These are phyloP conservation scores for Lithophane ornitopus DNA, from an alignment of 2,888 invertebrate genomes.

Conservation along the genomic window DNA sequence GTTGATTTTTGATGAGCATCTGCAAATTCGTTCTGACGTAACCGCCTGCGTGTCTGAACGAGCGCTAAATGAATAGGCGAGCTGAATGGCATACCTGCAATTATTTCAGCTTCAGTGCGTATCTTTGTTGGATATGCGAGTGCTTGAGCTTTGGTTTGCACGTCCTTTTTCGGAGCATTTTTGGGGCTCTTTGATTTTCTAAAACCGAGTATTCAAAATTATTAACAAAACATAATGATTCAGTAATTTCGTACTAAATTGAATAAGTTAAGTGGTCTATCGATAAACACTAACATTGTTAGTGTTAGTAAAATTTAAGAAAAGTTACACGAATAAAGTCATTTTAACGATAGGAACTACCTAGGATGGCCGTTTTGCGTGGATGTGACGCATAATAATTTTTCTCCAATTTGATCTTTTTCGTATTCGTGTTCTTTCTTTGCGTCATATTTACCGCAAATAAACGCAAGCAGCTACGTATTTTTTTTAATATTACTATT, in stretches of 20 bases:
- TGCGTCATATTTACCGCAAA: too few species aligned
- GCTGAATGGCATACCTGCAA: conserved; percentile 73
- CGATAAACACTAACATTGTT: too few species aligned
- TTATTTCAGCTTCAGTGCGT: conserved; percentile 83
- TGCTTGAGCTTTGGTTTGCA: conserved; percentile 63
- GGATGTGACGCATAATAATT: too few species aligned
- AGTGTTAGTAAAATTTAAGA: too few species aligned
- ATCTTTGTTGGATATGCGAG: conserved; percentile 68
- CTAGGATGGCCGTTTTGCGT: too few species aligned
- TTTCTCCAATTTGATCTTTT: too few species aligned
- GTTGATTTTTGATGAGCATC: not conserved
- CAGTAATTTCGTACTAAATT: not conserved
- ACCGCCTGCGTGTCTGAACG: not conserved
- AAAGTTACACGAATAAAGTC: not conserved
- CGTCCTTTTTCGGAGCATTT: conserved; percentile 59
- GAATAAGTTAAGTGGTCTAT: not conserved
- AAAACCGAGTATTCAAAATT: conserved; percentile 27
- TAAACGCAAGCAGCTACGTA: too few species aligned
- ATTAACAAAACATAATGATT: not conserved
- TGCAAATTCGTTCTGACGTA: not conserved
- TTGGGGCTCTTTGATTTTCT: conserved; percentile 79
- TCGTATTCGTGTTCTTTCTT: too few species aligned
- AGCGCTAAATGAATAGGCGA: not conserved
- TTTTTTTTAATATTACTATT: too few species aligned
- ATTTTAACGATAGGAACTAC: not conserved